A percentile compares a stretch with the other conserved stretches of the same genome.
These are phyloP conservation scores for Rana temporaria DNA, from an alignment of 2,113 vertebrate genomes.

Conservation along the genomic window DNA sequence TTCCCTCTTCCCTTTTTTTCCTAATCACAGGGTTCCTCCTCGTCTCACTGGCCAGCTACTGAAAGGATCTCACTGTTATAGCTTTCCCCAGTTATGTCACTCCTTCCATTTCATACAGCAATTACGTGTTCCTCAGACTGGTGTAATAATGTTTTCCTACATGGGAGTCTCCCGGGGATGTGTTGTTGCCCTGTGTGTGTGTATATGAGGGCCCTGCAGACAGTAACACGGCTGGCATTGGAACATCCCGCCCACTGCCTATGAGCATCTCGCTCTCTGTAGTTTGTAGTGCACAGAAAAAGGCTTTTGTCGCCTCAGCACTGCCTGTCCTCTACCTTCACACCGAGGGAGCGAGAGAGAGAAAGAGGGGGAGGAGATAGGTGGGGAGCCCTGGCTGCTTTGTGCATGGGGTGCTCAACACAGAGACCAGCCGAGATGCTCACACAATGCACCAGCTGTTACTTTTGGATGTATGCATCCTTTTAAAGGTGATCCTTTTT, in stretches of 20 bases:
- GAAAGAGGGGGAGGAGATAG: conserved; percentile 55
- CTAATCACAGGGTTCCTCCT: conserved; percentile 22
- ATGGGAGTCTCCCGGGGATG: conserved; percentile 43
- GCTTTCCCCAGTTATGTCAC: conserved; percentile 44
- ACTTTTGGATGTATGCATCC: conserved; percentile 55
- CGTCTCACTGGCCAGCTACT: conserved; percentile 20
- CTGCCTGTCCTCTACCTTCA: conserved; percentile 55
- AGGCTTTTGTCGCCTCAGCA: conserved; percentile 57
- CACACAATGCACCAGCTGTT: conserved; percentile 57
- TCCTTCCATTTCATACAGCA: conserved; percentile 41
- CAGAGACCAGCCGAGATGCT: conserved; percentile 50
- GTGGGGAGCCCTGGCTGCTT: conserved; percentile 46
- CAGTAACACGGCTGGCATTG: conserved; percentile 39
- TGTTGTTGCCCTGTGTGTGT: conserved; percentile 9
- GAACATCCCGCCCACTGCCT: conserved; percentile 55
- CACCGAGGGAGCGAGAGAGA: background rate
- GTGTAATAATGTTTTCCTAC: conserved; percentile 54
- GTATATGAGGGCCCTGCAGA: conserved; percentile 51
- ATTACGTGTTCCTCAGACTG: conserved; percentile 29
- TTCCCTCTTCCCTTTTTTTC: background rate
- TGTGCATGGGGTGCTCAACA: conserved; percentile 30
- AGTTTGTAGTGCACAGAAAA: conserved; percentile 53
- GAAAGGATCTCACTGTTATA: conserved; percentile 44
- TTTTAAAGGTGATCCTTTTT: conserved; percentile 55
- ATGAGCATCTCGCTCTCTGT: conserved; percentile 55